Conservation (phyloP, 2,113 vertebrate species). For the Neodon shergylaensis region DNA sequence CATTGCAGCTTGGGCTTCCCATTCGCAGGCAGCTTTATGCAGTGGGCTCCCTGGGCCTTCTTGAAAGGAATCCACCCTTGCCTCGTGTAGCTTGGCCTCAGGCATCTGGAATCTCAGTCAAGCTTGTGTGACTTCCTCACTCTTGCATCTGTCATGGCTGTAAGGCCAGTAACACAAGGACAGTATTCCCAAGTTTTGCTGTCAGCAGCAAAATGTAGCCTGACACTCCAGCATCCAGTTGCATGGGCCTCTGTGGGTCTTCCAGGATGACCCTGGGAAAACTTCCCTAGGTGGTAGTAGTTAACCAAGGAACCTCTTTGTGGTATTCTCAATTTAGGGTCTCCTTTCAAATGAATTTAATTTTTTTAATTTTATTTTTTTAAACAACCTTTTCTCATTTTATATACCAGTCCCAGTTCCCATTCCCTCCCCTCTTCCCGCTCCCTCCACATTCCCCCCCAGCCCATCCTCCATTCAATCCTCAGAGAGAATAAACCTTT, state of each 20-base stretch:
- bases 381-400: too few relatives aligned
- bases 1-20: too few relatives aligned
- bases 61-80: neutral
- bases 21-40: neutral
- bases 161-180: neutral
- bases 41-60: neutral
- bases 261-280: neutral
- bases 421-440: too few relatives aligned
- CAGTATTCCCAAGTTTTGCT: neutral
- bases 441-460: too few relatives aligned
- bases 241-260: neutral
- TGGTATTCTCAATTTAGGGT: neutral
- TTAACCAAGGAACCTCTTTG: neutral
- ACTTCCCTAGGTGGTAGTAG: neutral
- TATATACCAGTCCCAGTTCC: too few relatives aligned
- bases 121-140: neutral
- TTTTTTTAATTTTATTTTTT: too few relatives aligned
- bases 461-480: too few relatives aligned
- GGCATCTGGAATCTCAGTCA: neutral
- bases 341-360: neutral
- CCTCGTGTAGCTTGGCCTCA: neutral
- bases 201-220: neutral
- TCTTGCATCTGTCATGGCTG: neutral
- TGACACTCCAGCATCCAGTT: neutral
- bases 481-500: too few relatives aligned